Percentiles rank a stretch among this genome's conserved stretches.
Conservation (phyloP, 1,140 invertebrate species). For the Ceratoteleas bidentatus region DNA sequence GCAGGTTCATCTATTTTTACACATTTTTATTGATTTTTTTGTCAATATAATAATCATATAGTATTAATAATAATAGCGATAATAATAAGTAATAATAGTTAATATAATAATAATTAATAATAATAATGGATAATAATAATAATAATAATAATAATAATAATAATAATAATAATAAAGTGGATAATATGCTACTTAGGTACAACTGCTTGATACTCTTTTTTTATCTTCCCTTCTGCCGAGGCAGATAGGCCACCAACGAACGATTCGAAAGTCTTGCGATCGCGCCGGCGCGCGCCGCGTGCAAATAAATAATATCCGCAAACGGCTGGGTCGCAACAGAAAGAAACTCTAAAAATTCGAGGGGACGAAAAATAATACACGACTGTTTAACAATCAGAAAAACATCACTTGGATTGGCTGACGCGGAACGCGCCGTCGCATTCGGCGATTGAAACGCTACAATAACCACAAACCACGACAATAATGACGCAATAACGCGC, state of each 20-base stretch:
- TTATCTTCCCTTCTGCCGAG: slow-evolving; percentile 39
- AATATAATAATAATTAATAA: no score
- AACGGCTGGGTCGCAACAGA: slow-evolving; percentile 4
- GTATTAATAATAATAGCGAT: no score
- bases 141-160: slow-evolving; percentile 70
- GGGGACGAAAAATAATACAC: background rate
- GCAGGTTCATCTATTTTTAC: no score
- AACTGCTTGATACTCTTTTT: slow-evolving; percentile 76
- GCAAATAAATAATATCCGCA: slow-evolving; percentile 26
- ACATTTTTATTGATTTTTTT: no score
- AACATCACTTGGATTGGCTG: slow-evolving; percentile 13
- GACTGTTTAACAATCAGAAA: background rate
- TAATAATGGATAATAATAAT: no score
- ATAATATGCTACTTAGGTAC: slow-evolving; percentile 79
- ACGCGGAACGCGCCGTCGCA: slow-evolving; percentile 18
- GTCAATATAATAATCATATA: no score
- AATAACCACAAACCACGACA: slow-evolving; percentile 65
- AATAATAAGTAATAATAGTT: no score
- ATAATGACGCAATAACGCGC: slow-evolving; percentile 46
- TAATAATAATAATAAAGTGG: slow-evolving; percentile 71
- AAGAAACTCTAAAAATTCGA: background rate
- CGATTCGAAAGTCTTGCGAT: slow-evolving; percentile 53
- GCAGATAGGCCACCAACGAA: slow-evolving; percentile 64
- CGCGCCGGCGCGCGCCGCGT: slow-evolving; percentile 30
- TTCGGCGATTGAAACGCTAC: slow-evolving; percentile 44